Evolutionary conservation across 2,888 invertebrate genomes (phyloP), one percentile per base, ranked within the genome.

Genomic region (Drosophila paucipuncta): DNA sequence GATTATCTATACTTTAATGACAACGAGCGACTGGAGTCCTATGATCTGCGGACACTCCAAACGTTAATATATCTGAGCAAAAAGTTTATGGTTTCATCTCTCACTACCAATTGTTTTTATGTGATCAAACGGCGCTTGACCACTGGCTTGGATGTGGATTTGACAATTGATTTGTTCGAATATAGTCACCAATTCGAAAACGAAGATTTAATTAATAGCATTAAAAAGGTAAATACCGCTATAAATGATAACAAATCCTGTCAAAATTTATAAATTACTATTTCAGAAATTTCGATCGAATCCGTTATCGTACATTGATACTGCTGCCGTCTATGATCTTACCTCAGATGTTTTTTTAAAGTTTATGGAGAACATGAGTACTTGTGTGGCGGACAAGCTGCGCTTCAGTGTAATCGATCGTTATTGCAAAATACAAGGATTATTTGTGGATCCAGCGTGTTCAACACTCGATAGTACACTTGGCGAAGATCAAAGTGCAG

Each of bases 1-100:
- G 70, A 78, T 22, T 79, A 76, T 54, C 31, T 83, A 13, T 83
- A 84, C 53, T 68, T 71, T 68, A 72, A 84, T 10, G 82, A 83
- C 41, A 67, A 72, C 22, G 47, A 41, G 2, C 62, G 47, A 0
- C 35, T 84, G 18, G 63, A 76, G 0, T 2, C 41, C 0, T 82
- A 57, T 54, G 67, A 82, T 2, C 7, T 82, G 5, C 35, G n/a
- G n/a, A 76, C 73, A 22, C 30, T 83, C 22, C 78, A 84, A 59
- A 54, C 76, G 1, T 33, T 82, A 37, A 82, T 82, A 0, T 84
- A 83, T 43, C 35, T 82, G 10, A 76, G 82, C 59, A 83, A 82
- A 49, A 82, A 82, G 33, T 83, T 83, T 37, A 74, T 83, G 78
- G 67, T 83, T 4, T 22, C 67, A 0, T n/a, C 35, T n/a, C 58